Percentiles rank a stretch among this genome's conserved stretches.
Evolutionary conservation across 1,140 invertebrate genomes (phyloP).

Genomic region (Drosophila truncata): DNA sequence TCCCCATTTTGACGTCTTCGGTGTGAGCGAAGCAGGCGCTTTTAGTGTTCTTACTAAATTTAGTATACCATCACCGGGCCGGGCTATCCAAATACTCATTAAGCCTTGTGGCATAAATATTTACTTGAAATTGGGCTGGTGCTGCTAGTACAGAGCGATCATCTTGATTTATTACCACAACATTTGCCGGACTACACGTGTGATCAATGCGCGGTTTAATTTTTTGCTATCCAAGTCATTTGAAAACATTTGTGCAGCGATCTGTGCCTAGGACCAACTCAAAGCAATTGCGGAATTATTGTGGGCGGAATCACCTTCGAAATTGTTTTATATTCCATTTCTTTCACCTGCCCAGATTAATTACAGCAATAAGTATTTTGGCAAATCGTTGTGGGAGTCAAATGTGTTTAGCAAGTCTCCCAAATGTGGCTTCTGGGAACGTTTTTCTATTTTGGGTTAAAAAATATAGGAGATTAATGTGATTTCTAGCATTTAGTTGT

Average conservation of each 20-base stretch:
- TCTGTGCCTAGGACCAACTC: constrained; percentile 9
- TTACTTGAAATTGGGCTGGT: constrained; percentile 27
- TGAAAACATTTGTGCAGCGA: constrained; percentile 36
- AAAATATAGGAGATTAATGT: not conserved
- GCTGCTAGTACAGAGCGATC: constrained; percentile 40
- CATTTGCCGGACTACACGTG: constrained; percentile 35
- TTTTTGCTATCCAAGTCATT: constrained; percentile 37
- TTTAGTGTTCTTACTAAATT: constrained; percentile 54
- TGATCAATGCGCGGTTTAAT: constrained; percentile 15
- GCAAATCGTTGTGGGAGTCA: constrained; percentile 30
- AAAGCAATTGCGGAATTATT: constrained; percentile 10
- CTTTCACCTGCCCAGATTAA: constrained; percentile 19
- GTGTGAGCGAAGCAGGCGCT: constrained; percentile 22
- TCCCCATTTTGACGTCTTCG: constrained; percentile 55
- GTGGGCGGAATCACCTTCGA: constrained; percentile 26
- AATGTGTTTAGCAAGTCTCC: not conserved
- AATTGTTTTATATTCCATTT: constrained; percentile 17
- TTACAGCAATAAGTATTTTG: constrained; percentile 9
- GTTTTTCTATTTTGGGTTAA: not conserved
- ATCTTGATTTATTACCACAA: constrained; percentile 34
- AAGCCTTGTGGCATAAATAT: constrained; percentile 55
- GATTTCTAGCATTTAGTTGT: not conserved
- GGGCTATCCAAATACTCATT: constrained; percentile 34
- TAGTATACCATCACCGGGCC: constrained; percentile 38
- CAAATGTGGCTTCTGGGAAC: constrained; percentile 7